Base-by-base conservation (phyloP, 1,140 invertebrate genomes). In the Pseudomyrmex pallidus region DNA sequence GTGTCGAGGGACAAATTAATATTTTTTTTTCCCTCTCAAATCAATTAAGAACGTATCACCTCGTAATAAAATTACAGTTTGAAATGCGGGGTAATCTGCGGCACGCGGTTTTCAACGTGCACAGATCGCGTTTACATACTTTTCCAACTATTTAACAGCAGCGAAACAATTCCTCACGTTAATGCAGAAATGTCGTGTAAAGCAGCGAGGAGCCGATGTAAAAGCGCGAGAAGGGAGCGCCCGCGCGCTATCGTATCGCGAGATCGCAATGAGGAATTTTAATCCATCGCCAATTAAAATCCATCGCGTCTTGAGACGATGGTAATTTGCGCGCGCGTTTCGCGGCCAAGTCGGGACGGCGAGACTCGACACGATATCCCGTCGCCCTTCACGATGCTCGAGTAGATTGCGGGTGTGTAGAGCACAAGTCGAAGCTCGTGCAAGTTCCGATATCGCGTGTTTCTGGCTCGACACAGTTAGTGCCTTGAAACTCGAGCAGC, bases 381-480 rank as follows among this genome's bases (percentile, higher is more conserved):
- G 56, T 67, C 74, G 74, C 25, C 25, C 66, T 66, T 48, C 59
- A 25, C 63, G 63, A 57, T 80, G 35, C 66, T 61, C 66, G 66
- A 59, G 61, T 20, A 76, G 76, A 80, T 80, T 70, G 20, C 48
- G 46, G 50, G 13, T 35, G 35, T 25, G 52, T 35, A 46, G 1
- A 12, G 15, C 7, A 48, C 35, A 61, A 72, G 76, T 80, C 76
- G 54, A 70, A 59, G 76, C 76, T 80, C 76, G 74, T 67, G 68
- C 74, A 50, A 48, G 50, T 17, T 48, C 4, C 62, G 62, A 72
- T 86, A 86, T 86, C 82, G 85, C 85, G 85, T 82, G 83, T 66
- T 83, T 63, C 50, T 35, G 35, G 46, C 2, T n/a, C 54, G 57
- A 20, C 57, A 76, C 57, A 67, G 84, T 82, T 74, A 57, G 44